These are phyloP conservation scores for Nemoura dubitans DNA, from an alignment of 2,888 invertebrate species.

Conservation along the genomic window DNA sequence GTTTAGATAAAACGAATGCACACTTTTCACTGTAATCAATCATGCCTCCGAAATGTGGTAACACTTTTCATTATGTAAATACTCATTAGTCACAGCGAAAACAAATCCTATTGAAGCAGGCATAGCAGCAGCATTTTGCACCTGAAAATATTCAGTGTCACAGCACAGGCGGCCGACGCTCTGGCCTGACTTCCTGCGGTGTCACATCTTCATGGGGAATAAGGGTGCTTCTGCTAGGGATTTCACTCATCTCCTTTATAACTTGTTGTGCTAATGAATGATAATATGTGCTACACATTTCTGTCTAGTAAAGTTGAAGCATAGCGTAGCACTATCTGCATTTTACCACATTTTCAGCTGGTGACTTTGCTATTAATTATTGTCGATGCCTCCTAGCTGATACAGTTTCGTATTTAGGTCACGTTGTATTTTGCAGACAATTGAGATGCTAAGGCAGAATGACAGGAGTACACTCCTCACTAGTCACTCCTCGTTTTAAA, in stretches of 20 bases:
- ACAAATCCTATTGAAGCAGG: background rate
- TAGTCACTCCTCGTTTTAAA: background rate
- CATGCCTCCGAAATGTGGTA: background rate
- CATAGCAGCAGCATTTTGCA: background rate
- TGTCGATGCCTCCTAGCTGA: conserved; percentile 8
- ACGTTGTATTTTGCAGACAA: background rate
- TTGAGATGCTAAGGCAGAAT: background rate
- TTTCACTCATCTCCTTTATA: background rate
- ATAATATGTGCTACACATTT: background rate
- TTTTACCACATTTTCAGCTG: background rate
- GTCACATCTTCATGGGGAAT: background rate
- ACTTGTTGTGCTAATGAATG: background rate
- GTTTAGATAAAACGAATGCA: background rate
- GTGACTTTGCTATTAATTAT: background rate
- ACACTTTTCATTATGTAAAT: background rate
- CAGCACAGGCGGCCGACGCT: too few relatives aligned
- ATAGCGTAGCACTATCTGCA: background rate
- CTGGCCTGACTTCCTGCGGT: background rate
- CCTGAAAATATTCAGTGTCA: too few relatives aligned
- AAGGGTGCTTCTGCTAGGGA: background rate
- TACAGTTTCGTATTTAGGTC: background rate
- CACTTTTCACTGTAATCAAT: background rate
- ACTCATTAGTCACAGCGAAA: background rate
- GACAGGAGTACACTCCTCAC: background rate
- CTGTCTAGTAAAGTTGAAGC: too few relatives aligned